Percentiles rank a stretch among this genome's conserved stretches.
Evolutionary conservation across 2,888 invertebrate species (phyloP).

Genomic region (Drosophila mimetica): DNA sequence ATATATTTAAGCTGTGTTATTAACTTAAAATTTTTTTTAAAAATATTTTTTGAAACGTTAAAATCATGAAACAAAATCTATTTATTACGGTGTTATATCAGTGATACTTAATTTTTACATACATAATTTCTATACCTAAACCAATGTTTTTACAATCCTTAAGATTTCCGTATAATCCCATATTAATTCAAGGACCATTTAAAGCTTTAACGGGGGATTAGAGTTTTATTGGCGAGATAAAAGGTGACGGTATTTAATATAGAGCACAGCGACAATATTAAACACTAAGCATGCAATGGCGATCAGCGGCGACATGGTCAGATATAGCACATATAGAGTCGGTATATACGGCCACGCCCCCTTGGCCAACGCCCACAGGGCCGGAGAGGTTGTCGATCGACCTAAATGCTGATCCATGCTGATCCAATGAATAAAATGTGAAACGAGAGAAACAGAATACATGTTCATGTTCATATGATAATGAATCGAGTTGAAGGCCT

Average conservation of each 20-base stretch:
- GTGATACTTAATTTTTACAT: too few relatives aligned
- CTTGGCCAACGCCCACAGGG: conserved; percentile 80
- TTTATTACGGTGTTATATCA: too few relatives aligned
- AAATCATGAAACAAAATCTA: too few relatives aligned
- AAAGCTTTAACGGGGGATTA: conserved; percentile 13
- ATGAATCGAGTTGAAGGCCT: conserved; percentile 5
- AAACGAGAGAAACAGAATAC: conserved; percentile 53
- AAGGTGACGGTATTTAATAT: conserved; percentile 73
- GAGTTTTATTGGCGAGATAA: conserved; percentile 54
- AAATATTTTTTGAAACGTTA: too few relatives aligned
- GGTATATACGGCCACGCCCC: conserved; percentile 83
- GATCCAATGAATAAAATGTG: conserved; percentile 35
- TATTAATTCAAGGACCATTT: not conserved
- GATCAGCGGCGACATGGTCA: conserved; percentile 82
- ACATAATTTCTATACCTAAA: not conserved
- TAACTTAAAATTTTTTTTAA: too few relatives aligned
- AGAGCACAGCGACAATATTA: conserved; percentile 76
- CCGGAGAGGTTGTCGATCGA: conserved; percentile 39
- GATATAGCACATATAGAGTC: conserved; percentile 80
- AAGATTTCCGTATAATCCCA: not conserved
- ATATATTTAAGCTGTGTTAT: too few relatives aligned
- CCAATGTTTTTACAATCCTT: not conserved
- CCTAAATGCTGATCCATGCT: conserved; percentile 68
- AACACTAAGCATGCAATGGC: conserved; percentile 82
- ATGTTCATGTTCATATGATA: conserved; percentile 23